A percentile compares a stretch with the other conserved stretches of the same genome.
These are phyloP conservation scores for Scalopus aquaticus DNA, from an alignment of 2,113 vertebrate species.

Conservation along the genomic window DNA sequence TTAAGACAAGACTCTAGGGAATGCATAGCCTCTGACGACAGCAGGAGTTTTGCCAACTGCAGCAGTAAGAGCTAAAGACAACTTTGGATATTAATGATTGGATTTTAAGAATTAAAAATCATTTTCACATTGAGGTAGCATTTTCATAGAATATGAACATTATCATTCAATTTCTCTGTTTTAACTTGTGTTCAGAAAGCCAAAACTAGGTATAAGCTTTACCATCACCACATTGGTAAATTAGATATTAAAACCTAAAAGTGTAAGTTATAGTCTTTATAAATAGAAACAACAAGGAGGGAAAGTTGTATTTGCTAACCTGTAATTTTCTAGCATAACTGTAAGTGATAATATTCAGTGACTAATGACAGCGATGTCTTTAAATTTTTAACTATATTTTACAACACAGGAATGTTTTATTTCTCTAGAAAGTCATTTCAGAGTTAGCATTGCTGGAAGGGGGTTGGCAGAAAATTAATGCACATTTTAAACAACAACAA, in stretches of 20 bases:
- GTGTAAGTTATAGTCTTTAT: neutral
- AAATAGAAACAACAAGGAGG: neutral
- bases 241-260: neutral
- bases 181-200: neutral
- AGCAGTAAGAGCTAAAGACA: neutral
- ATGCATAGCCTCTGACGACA: neutral
- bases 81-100: neutral
- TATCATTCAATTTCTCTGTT: neutral
- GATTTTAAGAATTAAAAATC: neutral
- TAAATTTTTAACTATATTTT: constrained; percentile 38
- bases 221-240: neutral
- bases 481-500: constrained; percentile 52
- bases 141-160: neutral
- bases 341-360: neutral
- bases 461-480: constrained; percentile 28
- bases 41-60: neutral
- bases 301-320: neutral
- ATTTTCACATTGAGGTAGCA: neutral
- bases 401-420: neutral
- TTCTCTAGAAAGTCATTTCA: neutral
- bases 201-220: neutral
- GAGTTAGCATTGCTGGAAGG: neutral
- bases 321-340: neutral
- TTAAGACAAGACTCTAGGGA: neutral
- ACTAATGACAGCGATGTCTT: constrained; percentile 28